Evolutionary conservation across 2,888 invertebrate species (phyloP).

Genomic region (Dioctria linearis): DNA sequence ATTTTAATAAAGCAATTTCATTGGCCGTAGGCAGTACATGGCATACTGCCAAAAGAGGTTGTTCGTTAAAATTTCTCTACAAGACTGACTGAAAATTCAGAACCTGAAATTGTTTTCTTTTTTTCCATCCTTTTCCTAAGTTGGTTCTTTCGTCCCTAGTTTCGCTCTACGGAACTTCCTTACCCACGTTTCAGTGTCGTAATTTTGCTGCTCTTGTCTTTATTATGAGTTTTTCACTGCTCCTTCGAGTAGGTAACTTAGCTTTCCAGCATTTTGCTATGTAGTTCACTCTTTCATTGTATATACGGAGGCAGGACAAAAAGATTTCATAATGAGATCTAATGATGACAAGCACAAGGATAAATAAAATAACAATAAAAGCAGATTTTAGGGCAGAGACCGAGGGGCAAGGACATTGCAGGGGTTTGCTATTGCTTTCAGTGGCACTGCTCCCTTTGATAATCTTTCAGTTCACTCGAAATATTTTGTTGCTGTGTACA

Average conservation of each 20-base stretch:
- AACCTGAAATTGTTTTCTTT: slow-evolving; percentile 49
- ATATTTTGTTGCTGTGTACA: slow-evolving; percentile 9
- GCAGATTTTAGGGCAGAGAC: slow-evolving; percentile 20
- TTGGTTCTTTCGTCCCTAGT: slow-evolving; percentile 32
- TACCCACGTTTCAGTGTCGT: slow-evolving; percentile 37
- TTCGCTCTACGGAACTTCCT: slow-evolving; percentile 32
- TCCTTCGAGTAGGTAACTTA: slow-evolving; percentile 48
- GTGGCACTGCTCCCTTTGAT: neutral
- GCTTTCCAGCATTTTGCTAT: slow-evolving; percentile 25
- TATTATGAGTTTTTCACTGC: slow-evolving; percentile 46
- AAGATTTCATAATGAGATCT: slow-evolving; percentile 59
- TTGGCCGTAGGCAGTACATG: slow-evolving; percentile 64
- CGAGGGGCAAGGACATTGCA: slow-evolving; percentile 43
- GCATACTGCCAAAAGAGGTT: slow-evolving; percentile 63
- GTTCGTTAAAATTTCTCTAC: slow-evolving; percentile 56
- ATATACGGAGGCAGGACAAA: slow-evolving; percentile 52
- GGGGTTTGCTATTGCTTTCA: slow-evolving; percentile 18
- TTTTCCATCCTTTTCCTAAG: slow-evolving; percentile 43
- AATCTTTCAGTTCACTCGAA: slow-evolving; percentile 12
- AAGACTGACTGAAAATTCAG: slow-evolving; percentile 44
- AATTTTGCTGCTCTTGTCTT: slow-evolving; percentile 48
- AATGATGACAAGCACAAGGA: slow-evolving; percentile 58
- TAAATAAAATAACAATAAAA: slow-evolving; percentile 53
- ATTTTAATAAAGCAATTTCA: slow-evolving; percentile 63
- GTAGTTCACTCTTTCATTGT: slow-evolving; percentile 39